Conservation (phyloP, 2,797 vertebrate species). For the Schizothorax lantsangensis region DNA sequence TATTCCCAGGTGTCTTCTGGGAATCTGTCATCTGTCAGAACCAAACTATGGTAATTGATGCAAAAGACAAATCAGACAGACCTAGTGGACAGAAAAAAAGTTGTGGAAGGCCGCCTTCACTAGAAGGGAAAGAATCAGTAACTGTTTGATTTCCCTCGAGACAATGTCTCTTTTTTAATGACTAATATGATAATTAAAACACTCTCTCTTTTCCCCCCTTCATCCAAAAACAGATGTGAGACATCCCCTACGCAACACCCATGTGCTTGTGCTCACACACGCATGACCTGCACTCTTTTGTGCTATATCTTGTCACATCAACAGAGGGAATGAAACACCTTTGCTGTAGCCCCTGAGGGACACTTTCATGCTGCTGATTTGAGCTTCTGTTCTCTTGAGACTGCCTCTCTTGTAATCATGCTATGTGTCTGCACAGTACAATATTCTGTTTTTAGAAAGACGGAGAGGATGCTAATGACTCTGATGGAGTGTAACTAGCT, state of each 20-base stretch:
- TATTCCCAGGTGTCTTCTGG: neutral
- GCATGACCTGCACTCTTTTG: constrained; percentile 21
- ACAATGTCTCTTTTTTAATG: constrained; percentile 21
- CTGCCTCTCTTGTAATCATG: constrained; percentile 20
- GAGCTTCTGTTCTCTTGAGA: constrained; percentile 23
- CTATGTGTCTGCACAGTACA: constrained; percentile 33
- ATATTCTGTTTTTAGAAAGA: constrained; percentile 54
- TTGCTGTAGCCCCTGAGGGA: constrained; percentile 25
- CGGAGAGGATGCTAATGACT: constrained; percentile 45
- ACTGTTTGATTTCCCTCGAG: constrained; percentile 23
- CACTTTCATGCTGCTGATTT: constrained; percentile 36
- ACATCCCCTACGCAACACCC: neutral
- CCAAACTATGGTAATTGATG: neutral
- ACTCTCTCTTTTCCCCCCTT: neutral
- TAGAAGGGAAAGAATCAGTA: constrained; percentile 16
- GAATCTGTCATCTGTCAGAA: neutral
- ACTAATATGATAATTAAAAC: constrained; percentile 39
- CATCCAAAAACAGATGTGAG: constrained; percentile 15
- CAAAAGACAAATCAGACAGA: neutral
- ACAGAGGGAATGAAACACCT: constrained; percentile 18
- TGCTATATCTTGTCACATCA: constrained; percentile 28
- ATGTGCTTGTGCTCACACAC: neutral
- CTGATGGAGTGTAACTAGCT: constrained; percentile 50
- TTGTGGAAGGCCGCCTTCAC: neutral
- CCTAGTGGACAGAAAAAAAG: neutral